Conservation (phyloP, 2,888 invertebrate species). For the Macaria liturata region DNA sequence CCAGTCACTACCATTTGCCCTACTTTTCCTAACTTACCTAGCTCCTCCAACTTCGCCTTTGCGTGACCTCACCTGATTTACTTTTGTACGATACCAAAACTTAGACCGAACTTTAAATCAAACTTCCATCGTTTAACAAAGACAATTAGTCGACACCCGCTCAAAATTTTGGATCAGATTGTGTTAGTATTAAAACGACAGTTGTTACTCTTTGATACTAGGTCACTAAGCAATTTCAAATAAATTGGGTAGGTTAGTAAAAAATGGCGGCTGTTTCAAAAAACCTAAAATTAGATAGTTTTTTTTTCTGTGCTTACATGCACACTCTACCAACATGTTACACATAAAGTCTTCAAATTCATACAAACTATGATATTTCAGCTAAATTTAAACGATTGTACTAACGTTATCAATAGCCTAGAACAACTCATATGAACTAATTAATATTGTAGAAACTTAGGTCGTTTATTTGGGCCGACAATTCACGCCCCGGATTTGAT, state of each 20-base stretch:
- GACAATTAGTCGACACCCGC: conserved; percentile 56
- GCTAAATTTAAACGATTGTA: no score
- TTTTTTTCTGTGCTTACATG: no score
- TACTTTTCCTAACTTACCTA: conserved; percentile 22
- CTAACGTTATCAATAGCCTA: no score
- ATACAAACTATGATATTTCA: no score
- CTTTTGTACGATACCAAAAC: conserved; percentile 54
- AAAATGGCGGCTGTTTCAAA: no score
- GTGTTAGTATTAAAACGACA: conserved; percentile 27
- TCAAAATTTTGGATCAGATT: conserved; percentile 26
- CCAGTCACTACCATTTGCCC: conserved; percentile 37
- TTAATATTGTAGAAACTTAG: conserved; percentile 31
- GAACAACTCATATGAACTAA: conserved; percentile 21
- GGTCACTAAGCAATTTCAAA: no score
- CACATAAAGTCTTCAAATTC: no score
- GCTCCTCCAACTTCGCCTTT: conserved; percentile 42
- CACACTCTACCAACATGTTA: no score
- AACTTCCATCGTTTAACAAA: conserved; percentile 62
- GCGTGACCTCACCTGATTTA: conserved; percentile 65
- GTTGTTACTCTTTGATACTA: conserved; percentile 28
- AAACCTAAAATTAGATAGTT: no score
- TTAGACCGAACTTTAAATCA: conserved; percentile 47
- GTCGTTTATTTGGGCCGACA: conserved; percentile 24
- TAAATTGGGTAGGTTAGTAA: no score
- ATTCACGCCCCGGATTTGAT: conserved; percentile 18